Conservation (phyloP, 1,140 invertebrate species). For the Lordiphosa stackelbergi region DNA sequence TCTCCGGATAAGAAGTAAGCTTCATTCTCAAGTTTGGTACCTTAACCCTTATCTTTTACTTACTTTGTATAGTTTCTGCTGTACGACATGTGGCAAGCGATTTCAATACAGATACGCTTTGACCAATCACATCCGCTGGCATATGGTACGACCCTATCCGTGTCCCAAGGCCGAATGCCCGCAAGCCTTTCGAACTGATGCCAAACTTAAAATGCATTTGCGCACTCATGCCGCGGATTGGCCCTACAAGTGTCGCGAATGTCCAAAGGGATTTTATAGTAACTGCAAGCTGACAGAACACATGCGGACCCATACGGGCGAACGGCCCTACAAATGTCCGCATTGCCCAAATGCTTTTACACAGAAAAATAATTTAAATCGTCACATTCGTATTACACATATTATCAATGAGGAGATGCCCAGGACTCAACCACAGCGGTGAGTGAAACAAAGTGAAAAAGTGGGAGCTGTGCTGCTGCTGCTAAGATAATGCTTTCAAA, state of each 20-base stretch:
- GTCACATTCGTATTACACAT: slow-evolving; percentile 14
- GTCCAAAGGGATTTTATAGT: background rate
- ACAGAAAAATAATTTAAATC: slow-evolving; percentile 15
- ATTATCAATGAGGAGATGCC: background rate
- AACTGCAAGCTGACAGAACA: slow-evolving; percentile 1
- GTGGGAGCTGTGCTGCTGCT: no score
- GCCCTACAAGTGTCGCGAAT: background rate
- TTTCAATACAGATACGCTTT: slow-evolving; percentile 18
- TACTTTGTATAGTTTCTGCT: background rate
- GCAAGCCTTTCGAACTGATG: slow-evolving; percentile 1
- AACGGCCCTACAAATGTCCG: slow-evolving; percentile 29
- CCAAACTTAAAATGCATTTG: background rate
- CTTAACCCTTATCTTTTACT: background rate
- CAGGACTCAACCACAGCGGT: background rate
- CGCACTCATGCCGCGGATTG: background rate
- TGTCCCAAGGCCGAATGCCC: slow-evolving; percentile 2
- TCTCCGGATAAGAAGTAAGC: background rate
- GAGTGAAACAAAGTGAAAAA: no score
- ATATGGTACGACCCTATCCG: background rate
- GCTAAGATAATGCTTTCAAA: no score
- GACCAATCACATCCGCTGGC: background rate
- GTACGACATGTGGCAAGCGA: slow-evolving; percentile 23
- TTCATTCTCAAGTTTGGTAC: background rate
- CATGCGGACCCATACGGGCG: slow-evolving; percentile 4
- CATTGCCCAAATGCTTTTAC: slow-evolving; percentile 18